These are phyloP conservation scores for Toxotes jaculatrix DNA, from an alignment of 2,113 vertebrate genomes.

Conservation along the genomic window DNA sequence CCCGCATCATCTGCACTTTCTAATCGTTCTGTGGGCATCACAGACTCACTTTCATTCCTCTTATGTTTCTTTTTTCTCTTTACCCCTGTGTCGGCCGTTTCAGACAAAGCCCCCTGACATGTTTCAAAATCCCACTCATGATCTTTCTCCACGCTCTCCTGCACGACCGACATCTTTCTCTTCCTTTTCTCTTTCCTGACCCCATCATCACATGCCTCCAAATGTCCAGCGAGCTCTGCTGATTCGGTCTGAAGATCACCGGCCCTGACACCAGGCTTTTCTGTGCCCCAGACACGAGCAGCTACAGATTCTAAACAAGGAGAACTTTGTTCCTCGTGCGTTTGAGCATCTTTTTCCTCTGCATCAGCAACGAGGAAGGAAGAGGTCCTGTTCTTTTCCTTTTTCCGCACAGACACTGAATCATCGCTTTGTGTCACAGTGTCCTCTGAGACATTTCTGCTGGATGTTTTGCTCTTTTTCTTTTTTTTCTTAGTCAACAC, in stretches of 20 bases:
- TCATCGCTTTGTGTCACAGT: background rate
- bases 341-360: slow-evolving; percentile 39
- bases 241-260: slow-evolving; percentile 8
- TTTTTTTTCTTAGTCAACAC: slow-evolving; percentile 13
- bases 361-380: slow-evolving; percentile 69
- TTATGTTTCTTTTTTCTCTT: slow-evolving; percentile 42
- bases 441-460: background rate
- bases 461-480: background rate
- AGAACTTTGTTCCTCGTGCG: background rate
- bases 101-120: background rate
- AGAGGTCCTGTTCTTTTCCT: slow-evolving; percentile 29
- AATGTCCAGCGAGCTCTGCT: slow-evolving; percentile 18
- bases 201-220: background rate
- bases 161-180: background rate
- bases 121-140: background rate
- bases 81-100: background rate
- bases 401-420: slow-evolving; percentile 42
- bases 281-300: background rate
- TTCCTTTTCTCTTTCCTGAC: slow-evolving; percentile 45
- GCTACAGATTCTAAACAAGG: background rate
- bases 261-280: background rate
- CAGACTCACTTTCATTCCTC: background rate
- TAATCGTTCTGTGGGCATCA: background rate
- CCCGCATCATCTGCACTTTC: background rate
- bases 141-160: background rate